Base-by-base conservation (phyloP, 2,113 vertebrate genomes). In the Spea multiplicata region DNA sequence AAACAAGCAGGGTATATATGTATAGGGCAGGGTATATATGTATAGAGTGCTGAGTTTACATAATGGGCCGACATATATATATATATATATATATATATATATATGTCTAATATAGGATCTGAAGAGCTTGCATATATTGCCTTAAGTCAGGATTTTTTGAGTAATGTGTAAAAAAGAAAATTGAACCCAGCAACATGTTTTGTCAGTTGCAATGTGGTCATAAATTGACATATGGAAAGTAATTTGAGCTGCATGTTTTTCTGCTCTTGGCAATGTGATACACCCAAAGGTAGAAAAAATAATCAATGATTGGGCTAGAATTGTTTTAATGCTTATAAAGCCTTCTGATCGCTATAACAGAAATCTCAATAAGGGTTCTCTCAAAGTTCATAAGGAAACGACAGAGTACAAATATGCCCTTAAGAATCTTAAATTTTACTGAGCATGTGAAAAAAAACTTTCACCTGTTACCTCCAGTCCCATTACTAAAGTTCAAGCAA, bases 201-300 rank as follows among this genome's bases (percentile, higher is more conserved):
- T 80, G 78, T 80, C 71, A 64, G 68, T 80, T 80, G 78, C 78
- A 49, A 80, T 74, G 71, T 14, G 71, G 71, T 74, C 62, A 80
- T 74, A 80, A 80, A 80, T 80, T 74, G 78, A 80, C 78, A 80
- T 80, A 80, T 68, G 78, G 78, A 80, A 67, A 74, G 78, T 73
- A 80, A 80, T 80, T 46, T 67, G 78, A 73, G 61, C 50, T 44
- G 45, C 6, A 16, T 8, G 71, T 80, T 80, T 80, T 80, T 74
- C 71, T 68, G 78, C 78, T 61, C 52, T 73, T 80, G 78, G 78
- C 78, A 74, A 71, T 61, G 73, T 68, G 64, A 74, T 73, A 72
- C 73, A 67, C 69, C 77, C 69, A 79, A 73, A 79, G 70, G 77
- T 74, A 74, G 78, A 80, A 80, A 80, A 74, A 80, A 68, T 71